Evolutionary conservation across 2,797 vertebrate species (phyloP).

Genomic region (Pogoniulus pusillus): DNA sequence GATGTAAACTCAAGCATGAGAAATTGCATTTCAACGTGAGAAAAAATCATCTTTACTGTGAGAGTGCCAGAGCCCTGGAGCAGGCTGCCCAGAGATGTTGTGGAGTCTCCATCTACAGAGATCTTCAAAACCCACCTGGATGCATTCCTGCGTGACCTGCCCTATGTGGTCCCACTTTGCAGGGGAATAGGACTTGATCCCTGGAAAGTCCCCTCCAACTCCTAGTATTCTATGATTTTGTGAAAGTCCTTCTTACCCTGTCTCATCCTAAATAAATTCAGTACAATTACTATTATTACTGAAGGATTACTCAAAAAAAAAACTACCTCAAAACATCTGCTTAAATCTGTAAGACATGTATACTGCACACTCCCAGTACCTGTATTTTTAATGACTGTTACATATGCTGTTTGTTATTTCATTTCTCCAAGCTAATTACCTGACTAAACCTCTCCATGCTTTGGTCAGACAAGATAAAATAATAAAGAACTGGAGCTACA

Average conservation of each 20-base stretch:
- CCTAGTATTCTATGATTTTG: too few species aligned
- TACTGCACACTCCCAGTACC: neutral
- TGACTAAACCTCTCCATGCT: neutral
- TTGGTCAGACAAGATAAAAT: slow-evolving; percentile 4
- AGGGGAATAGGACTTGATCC: too few species aligned
- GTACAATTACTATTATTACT: neutral
- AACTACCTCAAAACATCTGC: neutral
- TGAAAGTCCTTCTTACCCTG: neutral
- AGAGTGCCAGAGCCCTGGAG: too few species aligned
- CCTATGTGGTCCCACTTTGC: too few species aligned
- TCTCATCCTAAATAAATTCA: neutral
- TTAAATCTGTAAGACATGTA: neutral
- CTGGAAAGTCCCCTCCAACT: too few species aligned
- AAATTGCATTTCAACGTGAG: too few species aligned
- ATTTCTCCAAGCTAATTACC: slow-evolving; percentile 17
- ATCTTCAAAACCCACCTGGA: too few species aligned
- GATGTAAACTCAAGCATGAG: too few species aligned
- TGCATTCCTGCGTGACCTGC: too few species aligned
- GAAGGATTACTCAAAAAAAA: neutral
- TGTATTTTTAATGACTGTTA: slow-evolving; percentile 11
- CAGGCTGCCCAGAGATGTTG: too few species aligned
- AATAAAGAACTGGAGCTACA: neutral
- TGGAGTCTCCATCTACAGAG: too few species aligned
- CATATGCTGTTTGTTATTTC: neutral
- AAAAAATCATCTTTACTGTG: too few species aligned